Base-by-base conservation (phyloP, 2,797 vertebrate genomes). In the Clarias fuscus region DNA sequence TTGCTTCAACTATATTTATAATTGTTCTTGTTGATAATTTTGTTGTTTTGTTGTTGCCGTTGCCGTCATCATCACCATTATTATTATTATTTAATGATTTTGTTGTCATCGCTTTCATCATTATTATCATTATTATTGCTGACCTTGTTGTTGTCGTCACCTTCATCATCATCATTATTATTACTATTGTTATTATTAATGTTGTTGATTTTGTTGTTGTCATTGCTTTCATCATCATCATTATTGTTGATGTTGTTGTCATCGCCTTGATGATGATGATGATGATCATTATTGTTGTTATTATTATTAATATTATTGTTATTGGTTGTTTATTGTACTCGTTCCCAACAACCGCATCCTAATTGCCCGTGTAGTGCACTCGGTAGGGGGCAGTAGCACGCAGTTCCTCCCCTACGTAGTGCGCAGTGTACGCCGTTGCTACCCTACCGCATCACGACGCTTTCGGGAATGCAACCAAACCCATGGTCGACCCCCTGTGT, bases 391-490 rank as follows among this genome's bases (percentile, higher is more conserved):
- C 5, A 53, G 15, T 0, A 48, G 67, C 53, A 14, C 27, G 7
- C 2, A 8, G 14, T 56, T 33, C 8, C 27, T 70, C 3, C n/a
- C 10, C n/a, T 71, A 30, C 17, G 24, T 58, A n/a, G 81, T 71
- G 65, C 17, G 15, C 7, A 61, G 75, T 59, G 70, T 59, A 58
- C 84, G n/a, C 90, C 84, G 88, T 93, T 90, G 91, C 89, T 91
- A 90, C 62, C 85, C 89, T 84, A 92, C 88, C 87, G 85, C 86
- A 81, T 62, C 70, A 78, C 85, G 84, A 87, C 88, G 89, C 89
- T 83, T 83, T 83, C 88, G 87, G 82, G 89, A 40, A 7, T 88
- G 78, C 92, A 93, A 90, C 93, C 93, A 88, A 93, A 78, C 90
- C 11, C 70, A 85, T 2, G 2, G 77, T 61, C 59, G 77, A 77